Evolutionary conservation across 2,888 invertebrate species (phyloP).

Genomic region (Laspeyria flexula): DNA sequence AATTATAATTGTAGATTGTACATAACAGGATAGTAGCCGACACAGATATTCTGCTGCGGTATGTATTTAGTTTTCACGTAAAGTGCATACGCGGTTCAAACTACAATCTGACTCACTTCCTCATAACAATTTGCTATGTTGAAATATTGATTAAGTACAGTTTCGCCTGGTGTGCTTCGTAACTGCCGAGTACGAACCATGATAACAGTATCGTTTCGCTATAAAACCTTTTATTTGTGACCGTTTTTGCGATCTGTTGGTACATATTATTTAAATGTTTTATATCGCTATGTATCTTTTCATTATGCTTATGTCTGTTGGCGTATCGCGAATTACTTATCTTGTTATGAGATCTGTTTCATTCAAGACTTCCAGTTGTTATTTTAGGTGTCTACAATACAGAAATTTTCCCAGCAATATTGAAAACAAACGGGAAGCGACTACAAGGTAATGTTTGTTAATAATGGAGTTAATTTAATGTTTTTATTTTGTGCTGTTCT

Average conservation of each 20-base stretch:
- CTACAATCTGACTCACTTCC: conserved; percentile 36
- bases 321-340: conserved; percentile 38
- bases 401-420: conserved; percentile 41
- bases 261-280: not conserved
- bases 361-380: conserved; percentile 37
- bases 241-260: conserved; percentile 18
- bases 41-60: no score
- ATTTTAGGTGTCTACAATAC: conserved; percentile 47
- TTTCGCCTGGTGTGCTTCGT: conserved; percentile 29
- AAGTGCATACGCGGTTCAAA: conserved; percentile 16
- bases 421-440: conserved; percentile 47
- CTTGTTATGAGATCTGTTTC: conserved; percentile 29
- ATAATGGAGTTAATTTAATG: conserved; percentile 45
- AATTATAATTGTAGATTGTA: no score
- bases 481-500: conserved; percentile 36
- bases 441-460: conserved; percentile 58
- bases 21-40: no score
- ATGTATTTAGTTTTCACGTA: not conserved
- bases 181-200: conserved; percentile 27
- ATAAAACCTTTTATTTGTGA: conserved; percentile 18
- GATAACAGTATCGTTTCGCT: conserved; percentile 34
- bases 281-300: not conserved
- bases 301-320: conserved; percentile 7
- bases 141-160: conserved; percentile 45
- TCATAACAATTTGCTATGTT: conserved; percentile 43